These are phyloP conservation scores for Polypedilum pembai DNA, from an alignment of 1,140 invertebrate genomes.

Conservation along the genomic window DNA sequence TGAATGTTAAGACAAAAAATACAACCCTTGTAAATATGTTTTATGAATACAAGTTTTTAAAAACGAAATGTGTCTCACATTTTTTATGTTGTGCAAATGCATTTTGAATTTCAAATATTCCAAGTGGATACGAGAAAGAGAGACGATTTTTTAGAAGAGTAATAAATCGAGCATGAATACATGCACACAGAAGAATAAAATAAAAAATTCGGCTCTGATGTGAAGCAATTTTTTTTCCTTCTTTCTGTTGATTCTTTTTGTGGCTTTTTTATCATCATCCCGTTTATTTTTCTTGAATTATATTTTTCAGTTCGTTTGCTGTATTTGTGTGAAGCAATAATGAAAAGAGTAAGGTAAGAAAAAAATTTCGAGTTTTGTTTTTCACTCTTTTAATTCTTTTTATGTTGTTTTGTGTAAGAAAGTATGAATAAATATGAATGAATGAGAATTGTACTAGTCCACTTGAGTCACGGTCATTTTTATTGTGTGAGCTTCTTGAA, in stretches of 20 bases:
- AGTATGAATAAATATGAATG: neutral
- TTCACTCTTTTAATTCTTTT: neutral
- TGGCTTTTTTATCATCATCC: conserved; percentile 9
- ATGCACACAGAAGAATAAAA: neutral
- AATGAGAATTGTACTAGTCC: neutral
- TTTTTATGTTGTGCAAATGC: conserved; percentile 11
- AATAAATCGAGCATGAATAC: conserved; percentile 27
- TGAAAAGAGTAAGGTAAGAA: neutral
- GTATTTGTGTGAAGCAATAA: neutral
- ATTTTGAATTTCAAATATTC: neutral
- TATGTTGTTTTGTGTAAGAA: neutral
- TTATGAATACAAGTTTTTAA: neutral
- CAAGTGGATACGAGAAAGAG: neutral
- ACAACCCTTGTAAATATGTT: neutral
- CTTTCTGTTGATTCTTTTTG: conserved; percentile 2
- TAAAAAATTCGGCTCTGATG: conserved; percentile 21
- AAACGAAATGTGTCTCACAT: conserved; percentile 7
- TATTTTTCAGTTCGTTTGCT: neutral
- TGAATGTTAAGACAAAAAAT: neutral
- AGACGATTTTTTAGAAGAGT: neutral
- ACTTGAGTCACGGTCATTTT: neutral
- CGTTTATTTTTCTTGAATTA: neutral
- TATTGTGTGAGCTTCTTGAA: conserved; percentile 17
- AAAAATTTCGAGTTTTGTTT: too few species aligned
- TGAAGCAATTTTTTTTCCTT: neutral